Base-by-base conservation (phyloP, 2,888 invertebrate genomes). In the Melitaea athalia region DNA sequence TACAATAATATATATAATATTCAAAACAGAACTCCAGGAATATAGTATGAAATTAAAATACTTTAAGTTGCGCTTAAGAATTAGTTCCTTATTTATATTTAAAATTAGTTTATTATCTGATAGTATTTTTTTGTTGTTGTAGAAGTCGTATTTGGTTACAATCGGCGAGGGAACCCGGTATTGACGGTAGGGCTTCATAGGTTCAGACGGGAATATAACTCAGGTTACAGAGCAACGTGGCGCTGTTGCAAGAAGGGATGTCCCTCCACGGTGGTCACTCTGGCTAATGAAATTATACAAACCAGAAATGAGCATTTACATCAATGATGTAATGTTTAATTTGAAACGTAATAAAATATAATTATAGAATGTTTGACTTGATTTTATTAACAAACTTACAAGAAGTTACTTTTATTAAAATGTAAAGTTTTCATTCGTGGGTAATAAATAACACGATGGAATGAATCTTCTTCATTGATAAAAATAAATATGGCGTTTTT, bases 141-240 rank as follows among this genome's bases (percentile, higher is more conserved):
- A 57, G 76, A 72, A 73, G 7, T 69, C 59, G 63, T 47, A 42
- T 79, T 75, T 69, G 61, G 71, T 52, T 59, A 59, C 50, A 80
- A 76, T 59, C 72, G 72, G 7, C 68, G 68, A 59, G 71, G 75
- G 5, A 75, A 71, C 24, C 42, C 38, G 5, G 65, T 47, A 42
- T 57, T 75, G 38, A 63, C 70, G 11, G 33, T 80, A 31, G 57
- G 70, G 10, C 64, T 67, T 12, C 69, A 74, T 69, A 74, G 71
- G 55, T 75, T 57, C 57, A 69, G 74, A 45, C 63, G 67, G n/a
- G 74, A 72, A 53, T 80, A 73, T 67, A 69, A 73, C 0, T 69
- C 75, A 12, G 79, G 76, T 6, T 2, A 7, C 12, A 74, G 77
- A 31, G 59, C 74, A 0, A 76, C 79, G 0, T 81, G 81, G 81